A percentile compares a stretch with the other conserved stretches of the same genome.
phyloP scores from a whole-genome alignment of 2,888 invertebrate genomes.

The Clivina fossor region DNA sequence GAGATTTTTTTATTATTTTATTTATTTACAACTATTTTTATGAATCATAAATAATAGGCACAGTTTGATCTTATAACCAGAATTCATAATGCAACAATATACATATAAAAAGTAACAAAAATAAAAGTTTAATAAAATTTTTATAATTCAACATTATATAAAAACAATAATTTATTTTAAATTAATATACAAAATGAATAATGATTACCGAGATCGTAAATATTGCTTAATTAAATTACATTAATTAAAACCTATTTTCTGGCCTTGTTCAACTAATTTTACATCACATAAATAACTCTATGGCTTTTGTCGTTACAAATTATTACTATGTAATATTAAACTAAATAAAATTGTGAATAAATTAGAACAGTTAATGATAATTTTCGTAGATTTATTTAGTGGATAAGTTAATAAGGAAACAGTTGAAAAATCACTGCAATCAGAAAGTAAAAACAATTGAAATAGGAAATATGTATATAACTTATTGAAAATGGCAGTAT shows the following conservation, averaged over 20 bases:
- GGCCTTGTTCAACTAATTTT: no score
- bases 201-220: slow-evolving; percentile 40
- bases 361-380: slow-evolving; percentile 10
- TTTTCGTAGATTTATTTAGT: slow-evolving; percentile 1
- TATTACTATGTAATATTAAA: neutral
- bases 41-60: slow-evolving; percentile 3
- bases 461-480: neutral
- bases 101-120: slow-evolving; percentile 5
- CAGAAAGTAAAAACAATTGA: neutral
- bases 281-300: no score
- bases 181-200: slow-evolving; percentile 37
- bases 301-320: neutral
- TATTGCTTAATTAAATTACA: slow-evolving; percentile 12
- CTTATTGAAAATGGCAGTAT: slow-evolving; percentile 3
- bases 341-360: slow-evolving; percentile 11
- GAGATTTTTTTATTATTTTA: neutral
- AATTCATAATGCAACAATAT: slow-evolving; percentile 30
- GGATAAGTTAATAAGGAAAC: slow-evolving; percentile 9
- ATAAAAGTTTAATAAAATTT: no score
- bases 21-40: neutral
- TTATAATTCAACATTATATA: neutral
- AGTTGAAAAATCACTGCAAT: neutral
- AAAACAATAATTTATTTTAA: slow-evolving; percentile 3
- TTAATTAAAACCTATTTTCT: slow-evolving; percentile 11
- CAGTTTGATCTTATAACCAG: slow-evolving; percentile 30